Conservation (phyloP, 2,888 invertebrate genomes). For the Psylliodes chrysocephalus region DNA sequence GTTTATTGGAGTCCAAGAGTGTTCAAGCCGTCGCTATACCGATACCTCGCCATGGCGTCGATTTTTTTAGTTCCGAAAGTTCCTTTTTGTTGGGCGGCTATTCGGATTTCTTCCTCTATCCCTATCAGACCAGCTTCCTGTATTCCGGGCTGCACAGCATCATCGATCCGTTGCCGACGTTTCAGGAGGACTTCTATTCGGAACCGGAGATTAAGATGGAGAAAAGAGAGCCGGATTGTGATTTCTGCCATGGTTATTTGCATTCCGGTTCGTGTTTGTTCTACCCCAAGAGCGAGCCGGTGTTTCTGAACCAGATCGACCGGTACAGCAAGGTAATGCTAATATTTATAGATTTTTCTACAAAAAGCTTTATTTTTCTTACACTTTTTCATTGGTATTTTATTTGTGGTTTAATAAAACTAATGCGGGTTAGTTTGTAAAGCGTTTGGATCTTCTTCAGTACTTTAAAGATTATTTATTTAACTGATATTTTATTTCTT, state of each 20-base stretch:
- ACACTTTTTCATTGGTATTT: too few species aligned
- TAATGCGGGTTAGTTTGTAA: too few species aligned
- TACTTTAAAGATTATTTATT: too few species aligned
- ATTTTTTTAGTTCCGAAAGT: constrained; percentile 9
- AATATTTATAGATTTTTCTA: too few species aligned
- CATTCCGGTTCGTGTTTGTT: constrained; percentile 69
- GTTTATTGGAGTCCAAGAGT: constrained; percentile 40
- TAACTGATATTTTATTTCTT: too few species aligned
- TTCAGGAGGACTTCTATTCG: constrained; percentile 51
- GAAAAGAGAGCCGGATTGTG: constrained; percentile 63
- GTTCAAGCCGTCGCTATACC: constrained; percentile 30
- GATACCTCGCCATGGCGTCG: constrained; percentile 4
- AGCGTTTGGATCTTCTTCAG: too few species aligned
- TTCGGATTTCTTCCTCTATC: constrained; percentile 58
- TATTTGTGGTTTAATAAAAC: too few species aligned
- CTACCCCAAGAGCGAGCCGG: constrained; percentile 63
- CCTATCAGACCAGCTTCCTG: constrained; percentile 63
- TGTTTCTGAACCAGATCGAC: constrained; percentile 55
- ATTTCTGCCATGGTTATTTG: constrained; percentile 70
- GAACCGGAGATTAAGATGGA: constrained; percentile 56
- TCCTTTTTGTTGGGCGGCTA: constrained; percentile 49
- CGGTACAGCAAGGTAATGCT: constrained; percentile 61
- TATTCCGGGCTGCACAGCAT: constrained; percentile 73
- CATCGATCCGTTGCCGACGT: constrained; percentile 63
- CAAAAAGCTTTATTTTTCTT: too few species aligned